A percentile compares a stretch with the other conserved stretches of the same genome.
phyloP scores from a whole-genome alignment of 2,797 vertebrate genomes.

The Chelonia mydas region DNA sequence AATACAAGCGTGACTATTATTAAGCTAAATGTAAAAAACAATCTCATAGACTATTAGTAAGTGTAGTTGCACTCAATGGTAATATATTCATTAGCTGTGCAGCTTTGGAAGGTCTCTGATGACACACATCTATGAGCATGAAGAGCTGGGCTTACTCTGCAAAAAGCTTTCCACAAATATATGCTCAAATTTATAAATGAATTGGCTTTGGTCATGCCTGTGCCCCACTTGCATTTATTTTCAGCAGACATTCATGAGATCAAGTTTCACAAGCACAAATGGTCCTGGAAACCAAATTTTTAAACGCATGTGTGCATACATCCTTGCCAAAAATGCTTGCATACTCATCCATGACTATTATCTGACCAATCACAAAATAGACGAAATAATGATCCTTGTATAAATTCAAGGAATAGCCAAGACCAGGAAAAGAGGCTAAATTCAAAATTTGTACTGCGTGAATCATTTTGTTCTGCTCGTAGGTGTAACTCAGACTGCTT shows the following conservation, averaged over 20 bases:
- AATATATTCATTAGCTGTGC: constrained; percentile 55
- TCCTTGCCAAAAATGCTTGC: neutral
- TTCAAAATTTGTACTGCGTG: neutral
- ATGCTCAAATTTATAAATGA: constrained; percentile 12
- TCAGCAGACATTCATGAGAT: constrained; percentile 45
- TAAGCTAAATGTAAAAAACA: constrained; percentile 1
- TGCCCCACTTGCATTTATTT: constrained; percentile 22
- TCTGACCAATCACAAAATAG: neutral
- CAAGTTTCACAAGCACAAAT: constrained; percentile 53
- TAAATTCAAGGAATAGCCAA: constrained; percentile 7
- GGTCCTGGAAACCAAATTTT: constrained; percentile 38
- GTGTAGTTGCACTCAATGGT: constrained; percentile 36
- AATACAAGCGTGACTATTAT: neutral
- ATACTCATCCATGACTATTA: neutral
- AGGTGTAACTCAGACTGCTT: neutral
- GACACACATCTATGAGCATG: constrained; percentile 1
- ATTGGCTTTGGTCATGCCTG: neutral
- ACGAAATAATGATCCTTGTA: neutral
- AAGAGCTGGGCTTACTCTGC: neutral
- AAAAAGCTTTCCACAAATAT: neutral
- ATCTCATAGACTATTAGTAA: neutral
- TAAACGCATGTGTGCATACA: neutral
- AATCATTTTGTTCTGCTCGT: neutral
- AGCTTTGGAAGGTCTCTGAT: constrained; percentile 48
- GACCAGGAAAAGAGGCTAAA: neutral